Evolutionary conservation across 2,113 vertebrate species (phyloP), one percentile per base, ranked within the genome.

Genomic region (Zapus hudsonius): DNA sequence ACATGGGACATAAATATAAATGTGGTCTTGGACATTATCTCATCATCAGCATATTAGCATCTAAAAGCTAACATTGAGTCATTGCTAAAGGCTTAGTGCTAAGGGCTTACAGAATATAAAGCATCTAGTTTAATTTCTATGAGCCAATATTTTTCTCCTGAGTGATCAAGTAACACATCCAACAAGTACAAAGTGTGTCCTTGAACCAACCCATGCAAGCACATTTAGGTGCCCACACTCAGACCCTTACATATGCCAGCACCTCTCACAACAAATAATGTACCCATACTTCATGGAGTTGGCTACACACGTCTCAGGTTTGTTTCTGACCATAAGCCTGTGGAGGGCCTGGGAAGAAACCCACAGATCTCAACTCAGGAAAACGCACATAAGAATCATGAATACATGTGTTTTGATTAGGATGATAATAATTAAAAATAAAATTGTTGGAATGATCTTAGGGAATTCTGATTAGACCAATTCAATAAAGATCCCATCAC

Each of bases 341-440:
- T 33, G n/a, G 84, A 95, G 73, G 91, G 31, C 63, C 72, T 82
- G 44, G 1, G 44, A 63, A 33, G 16, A 92, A 92, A 85, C 69
- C 67, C 47, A 64, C 3, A 87, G 13, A 91, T 44, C 81, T 82
- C 74, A 78, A 59, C 10, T 80, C 52, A 55, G 75, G 38, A 72
- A 27, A 38, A 74, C 0, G 1, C 75, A 86, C 74, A 64, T 40
- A 92, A 36, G 74, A 90, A 76, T 66, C 29, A 20, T 81, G 40
- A 73, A 88, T 57, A 64, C n/a, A 40, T 67, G 79, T 63, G 73
- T 86, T 89, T 94, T 93, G 85, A 93, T 78, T 88, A 94, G 61
- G 75, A 85, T 81, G 82, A 90, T 61, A 93, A 95, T 94, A 94
- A 95, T 95, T 97, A 95, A 97, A 95, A 97, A 96, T 90, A 59